phyloP scores from a whole-genome alignment of 2,113 vertebrate genomes.

The Naja naja region DNA sequence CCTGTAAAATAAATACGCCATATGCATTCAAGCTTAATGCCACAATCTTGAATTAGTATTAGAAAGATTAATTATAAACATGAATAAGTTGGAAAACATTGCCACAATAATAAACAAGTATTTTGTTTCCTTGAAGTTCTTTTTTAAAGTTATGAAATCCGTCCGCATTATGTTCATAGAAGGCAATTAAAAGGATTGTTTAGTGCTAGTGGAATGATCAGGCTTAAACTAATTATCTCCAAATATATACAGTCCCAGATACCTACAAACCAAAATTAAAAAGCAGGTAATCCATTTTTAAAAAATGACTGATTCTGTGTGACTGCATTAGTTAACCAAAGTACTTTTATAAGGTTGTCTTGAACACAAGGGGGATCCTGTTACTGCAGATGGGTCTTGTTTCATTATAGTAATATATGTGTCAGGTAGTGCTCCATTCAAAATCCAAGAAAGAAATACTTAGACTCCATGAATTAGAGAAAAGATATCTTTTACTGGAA shows the following conservation, averaged over 20 bases:
- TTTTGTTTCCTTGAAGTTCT: constrained; percentile 32
- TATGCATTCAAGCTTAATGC: constrained; percentile 21
- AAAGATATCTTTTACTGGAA: too few species aligned
- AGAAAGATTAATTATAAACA: constrained; percentile 46
- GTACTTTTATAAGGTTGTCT: background rate
- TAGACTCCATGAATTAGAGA: too few species aligned
- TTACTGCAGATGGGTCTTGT: background rate
- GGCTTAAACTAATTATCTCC: background rate
- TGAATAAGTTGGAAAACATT: constrained; percentile 58
- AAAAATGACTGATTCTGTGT: background rate
- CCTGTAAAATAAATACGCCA: constrained; percentile 38
- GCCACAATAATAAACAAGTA: constrained; percentile 31
- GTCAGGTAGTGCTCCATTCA: too few species aligned
- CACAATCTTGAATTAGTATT: constrained; percentile 50
- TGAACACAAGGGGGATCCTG: background rate
- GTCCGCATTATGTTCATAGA: constrained; percentile 11
- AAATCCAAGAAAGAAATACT: too few species aligned
- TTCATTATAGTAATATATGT: background rate
- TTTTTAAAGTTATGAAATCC: constrained; percentile 22
- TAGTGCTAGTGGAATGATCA: background rate
- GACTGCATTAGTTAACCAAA: background rate
- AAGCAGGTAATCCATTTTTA: background rate
- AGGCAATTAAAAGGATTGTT: background rate
- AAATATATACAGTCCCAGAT: background rate
- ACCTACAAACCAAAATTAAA: background rate